phyloP scores from a whole-genome alignment of 2,888 invertebrate genomes.

The Drosophila picticornis region DNA sequence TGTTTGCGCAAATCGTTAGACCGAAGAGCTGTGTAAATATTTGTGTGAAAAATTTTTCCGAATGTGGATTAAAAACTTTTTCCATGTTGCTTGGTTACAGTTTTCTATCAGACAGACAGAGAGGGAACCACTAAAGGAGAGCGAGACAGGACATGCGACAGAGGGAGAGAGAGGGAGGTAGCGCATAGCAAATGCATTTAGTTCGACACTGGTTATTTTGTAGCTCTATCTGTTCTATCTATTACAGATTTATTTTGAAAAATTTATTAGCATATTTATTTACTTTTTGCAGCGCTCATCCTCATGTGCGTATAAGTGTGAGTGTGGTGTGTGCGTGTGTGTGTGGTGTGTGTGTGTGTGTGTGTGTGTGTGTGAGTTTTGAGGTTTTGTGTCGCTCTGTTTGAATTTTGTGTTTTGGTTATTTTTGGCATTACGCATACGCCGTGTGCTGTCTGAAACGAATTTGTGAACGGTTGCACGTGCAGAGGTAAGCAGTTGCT shows the following conservation, averaged over 20 bases:
- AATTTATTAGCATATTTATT: conserved; percentile 80
- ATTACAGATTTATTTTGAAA: conserved; percentile 79
- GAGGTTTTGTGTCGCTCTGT: conserved; percentile 50
- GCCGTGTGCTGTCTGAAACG: conserved; percentile 53
- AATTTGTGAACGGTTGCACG: conserved; percentile 34
- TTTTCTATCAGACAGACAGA: conserved; percentile 47
- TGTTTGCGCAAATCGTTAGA: conserved; percentile 81
- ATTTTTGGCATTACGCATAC: conserved; percentile 74
- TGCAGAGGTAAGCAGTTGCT: conserved; percentile 11
- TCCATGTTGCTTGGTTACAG: conserved; percentile 72
- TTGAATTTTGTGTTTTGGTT: conserved; percentile 64
- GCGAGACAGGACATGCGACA: conserved; percentile 1
- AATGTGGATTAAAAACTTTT: conserved; percentile 80
- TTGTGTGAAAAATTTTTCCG: conserved; percentile 81
- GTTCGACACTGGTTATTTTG: conserved; percentile 67
- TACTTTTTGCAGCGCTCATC: conserved; percentile 53
- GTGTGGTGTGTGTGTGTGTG: not conserved
- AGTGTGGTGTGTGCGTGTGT: conserved; percentile 14
- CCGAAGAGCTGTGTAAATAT: conserved; percentile 82
- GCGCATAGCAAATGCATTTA: conserved; percentile 55
- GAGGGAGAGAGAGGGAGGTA: not conserved
- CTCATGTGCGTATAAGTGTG: conserved; percentile 1
- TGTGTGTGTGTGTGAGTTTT: conserved; percentile 18
- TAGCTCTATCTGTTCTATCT: conserved; percentile 75
- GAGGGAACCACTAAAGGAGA: conserved; percentile 5